phyloP scores from a whole-genome alignment of 2,888 invertebrate species.

The Neoascia interrupta region DNA sequence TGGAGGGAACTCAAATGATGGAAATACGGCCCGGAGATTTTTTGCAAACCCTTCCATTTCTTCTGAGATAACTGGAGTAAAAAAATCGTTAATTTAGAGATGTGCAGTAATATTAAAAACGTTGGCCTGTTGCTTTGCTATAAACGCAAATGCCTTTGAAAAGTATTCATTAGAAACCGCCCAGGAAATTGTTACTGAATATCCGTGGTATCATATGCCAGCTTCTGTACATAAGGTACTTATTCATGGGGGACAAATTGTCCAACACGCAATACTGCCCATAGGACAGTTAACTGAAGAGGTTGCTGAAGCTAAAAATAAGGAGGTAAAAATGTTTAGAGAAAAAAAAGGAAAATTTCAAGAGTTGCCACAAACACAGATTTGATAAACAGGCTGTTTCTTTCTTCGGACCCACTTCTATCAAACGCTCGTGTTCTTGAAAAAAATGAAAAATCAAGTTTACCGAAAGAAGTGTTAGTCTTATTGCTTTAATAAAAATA shows the following conservation, averaged over 20 bases:
- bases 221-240: too few relatives aligned
- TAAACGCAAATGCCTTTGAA: not conserved
- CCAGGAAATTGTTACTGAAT: too few relatives aligned
- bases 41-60: not conserved
- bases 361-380: not conserved
- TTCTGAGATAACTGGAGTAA: not conserved
- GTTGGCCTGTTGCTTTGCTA: not conserved
- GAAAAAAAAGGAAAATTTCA: not conserved
- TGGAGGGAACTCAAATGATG: too few relatives aligned
- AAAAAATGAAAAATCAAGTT: not conserved
- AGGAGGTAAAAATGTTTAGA: not conserved
- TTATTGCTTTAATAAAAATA: not conserved
- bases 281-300: too few relatives aligned
- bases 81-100: not conserved
- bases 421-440: conserved; percentile 1
- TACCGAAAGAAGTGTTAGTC: not conserved
- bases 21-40: not conserved
- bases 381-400: not conserved
- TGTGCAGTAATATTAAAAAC: not conserved
- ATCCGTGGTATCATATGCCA: too few relatives aligned
- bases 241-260: too few relatives aligned
- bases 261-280: too few relatives aligned
- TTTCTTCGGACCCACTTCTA: not conserved
- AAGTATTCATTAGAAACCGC: not conserved
- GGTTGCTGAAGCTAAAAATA: too few relatives aligned